Base-by-base conservation (phyloP, 2,888 invertebrate genomes). In the Ellobium chinense region DNA sequence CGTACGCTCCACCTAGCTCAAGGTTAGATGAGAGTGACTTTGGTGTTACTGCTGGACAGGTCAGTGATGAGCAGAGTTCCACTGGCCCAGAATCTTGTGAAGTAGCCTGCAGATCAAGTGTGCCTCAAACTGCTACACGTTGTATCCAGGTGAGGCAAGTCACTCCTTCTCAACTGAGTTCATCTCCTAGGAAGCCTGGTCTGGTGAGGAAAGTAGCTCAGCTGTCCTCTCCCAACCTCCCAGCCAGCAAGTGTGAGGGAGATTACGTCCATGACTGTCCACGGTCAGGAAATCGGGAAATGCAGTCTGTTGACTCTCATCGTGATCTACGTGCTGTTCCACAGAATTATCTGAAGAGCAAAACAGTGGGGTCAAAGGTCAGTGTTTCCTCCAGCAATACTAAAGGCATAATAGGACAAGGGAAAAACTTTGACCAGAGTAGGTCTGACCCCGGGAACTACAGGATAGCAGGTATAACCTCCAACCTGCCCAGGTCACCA, bases 201-300 rank as follows among this genome's bases (percentile, higher is more conserved):
- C 73, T 62, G 27, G 24, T 62, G 27, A 60, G 73, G 27, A 74
- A 74, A 39, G 24, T 74, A 14, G 62, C 73, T 27, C 7, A 39
- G 5, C 29, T 74, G 39, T 74, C 73, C 21, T 62, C 73, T 62
- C 46, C 27, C 4, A 74, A 74, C 60, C 36, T 39, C 14, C 36
- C 60, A 24, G 34, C 73, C 36, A 56, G 7, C n/a, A 69, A n/a
- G 24, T 36, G 24, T 31, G 37, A 24, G 24, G 46, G 37, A 24
- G 3, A n/a, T 54, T 36, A 24, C 24, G n/a, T 34, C 9, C 34
- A 58, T 14, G 36, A 1, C 29, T 56, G 14, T 58, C 24, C 2
- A 0, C 7, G 4, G 14, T 2, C 2, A 24, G 58, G 58, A 9
- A 9, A 72, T 24, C 12, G 34, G 24, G 58, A 72, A 9, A 29